Evolutionary conservation across 2,888 invertebrate species (phyloP).

Genomic region (Heliconius cydno): DNA sequence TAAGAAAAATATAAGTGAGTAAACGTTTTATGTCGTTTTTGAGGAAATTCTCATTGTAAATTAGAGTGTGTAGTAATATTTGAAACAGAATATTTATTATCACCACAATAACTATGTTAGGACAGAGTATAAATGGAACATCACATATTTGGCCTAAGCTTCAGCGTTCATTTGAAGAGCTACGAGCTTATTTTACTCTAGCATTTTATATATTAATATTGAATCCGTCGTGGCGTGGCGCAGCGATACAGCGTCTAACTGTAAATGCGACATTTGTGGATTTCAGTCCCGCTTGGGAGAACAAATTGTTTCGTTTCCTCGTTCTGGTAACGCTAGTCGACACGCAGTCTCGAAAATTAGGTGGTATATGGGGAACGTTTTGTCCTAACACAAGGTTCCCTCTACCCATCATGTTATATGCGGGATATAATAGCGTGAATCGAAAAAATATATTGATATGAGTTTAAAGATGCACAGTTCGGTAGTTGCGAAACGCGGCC

Average conservation of each 20-base stretch:
- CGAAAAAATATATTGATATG: constrained; percentile 25
- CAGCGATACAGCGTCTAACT: too few species aligned
- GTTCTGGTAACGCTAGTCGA: neutral
- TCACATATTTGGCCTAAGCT: constrained; percentile 67
- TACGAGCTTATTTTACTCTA: constrained; percentile 77
- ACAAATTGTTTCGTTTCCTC: neutral
- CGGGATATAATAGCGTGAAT: neutral
- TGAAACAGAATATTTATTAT: constrained; percentile 7
- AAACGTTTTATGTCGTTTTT: constrained; percentile 21
- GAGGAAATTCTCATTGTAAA: constrained; percentile 20
- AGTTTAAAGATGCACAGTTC: constrained; percentile 41
- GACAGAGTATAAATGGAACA: constrained; percentile 30
- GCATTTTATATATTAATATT: constrained; percentile 50
- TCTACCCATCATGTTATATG: neutral
- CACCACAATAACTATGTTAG: neutral
- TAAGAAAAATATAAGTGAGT: constrained; percentile 16
- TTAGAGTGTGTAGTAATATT: constrained; percentile 35
- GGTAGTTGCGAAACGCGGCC: constrained; percentile 40
- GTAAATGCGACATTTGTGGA: too few species aligned
- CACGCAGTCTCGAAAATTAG: neutral
- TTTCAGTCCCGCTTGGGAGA: too few species aligned
- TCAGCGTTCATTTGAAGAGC: constrained; percentile 61
- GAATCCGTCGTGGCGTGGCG: neutral
- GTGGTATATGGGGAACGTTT: neutral
- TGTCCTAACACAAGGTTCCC: neutral